phyloP scores from a whole-genome alignment of 2,797 vertebrate genomes.

The Columba guinea region DNA sequence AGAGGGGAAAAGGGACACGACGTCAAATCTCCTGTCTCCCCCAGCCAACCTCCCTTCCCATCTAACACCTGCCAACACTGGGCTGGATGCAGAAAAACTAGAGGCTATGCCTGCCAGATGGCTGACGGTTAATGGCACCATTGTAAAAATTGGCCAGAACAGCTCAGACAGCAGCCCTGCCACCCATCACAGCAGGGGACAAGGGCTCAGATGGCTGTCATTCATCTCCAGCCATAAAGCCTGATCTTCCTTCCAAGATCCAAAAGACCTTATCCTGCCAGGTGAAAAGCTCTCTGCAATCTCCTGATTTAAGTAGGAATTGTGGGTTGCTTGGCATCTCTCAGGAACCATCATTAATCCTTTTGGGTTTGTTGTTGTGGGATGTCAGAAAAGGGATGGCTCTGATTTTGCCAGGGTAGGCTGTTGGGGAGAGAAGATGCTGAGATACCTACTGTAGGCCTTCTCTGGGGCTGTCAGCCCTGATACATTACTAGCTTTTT shows the following conservation, averaged over 20 bases:
- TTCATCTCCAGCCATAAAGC: slow-evolving; percentile 11
- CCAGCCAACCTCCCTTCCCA: slow-evolving; percentile 1
- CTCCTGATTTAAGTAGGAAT: background rate
- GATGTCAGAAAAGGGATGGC: background rate
- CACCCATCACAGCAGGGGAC: slow-evolving; percentile 30
- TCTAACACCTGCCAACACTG: slow-evolving; percentile 52
- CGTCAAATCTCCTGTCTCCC: background rate
- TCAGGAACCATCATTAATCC: background rate
- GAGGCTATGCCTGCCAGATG: slow-evolving; percentile 51
- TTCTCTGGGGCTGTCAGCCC: background rate
- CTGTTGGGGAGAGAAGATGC: background rate
- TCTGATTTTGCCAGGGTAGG: background rate
- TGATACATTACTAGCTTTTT: background rate
- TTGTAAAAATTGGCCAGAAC: slow-evolving; percentile 53
- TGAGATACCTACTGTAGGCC: background rate
- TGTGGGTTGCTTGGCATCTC: background rate
- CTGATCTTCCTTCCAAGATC: background rate
- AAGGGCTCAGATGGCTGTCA: slow-evolving; percentile 23
- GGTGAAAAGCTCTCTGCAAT: background rate
- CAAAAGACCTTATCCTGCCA: background rate
- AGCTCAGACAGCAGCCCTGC: slow-evolving; percentile 41
- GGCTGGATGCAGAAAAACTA: slow-evolving; percentile 23
- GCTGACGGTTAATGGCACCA: slow-evolving; percentile 41
- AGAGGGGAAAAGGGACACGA: slow-evolving; percentile 41
- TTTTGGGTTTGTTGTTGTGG: background rate